Percentiles rank a stretch among this genome's conserved stretches.
Evolutionary conservation across 2,888 invertebrate species (phyloP).

Genomic region (Cyaniris semiargus): DNA sequence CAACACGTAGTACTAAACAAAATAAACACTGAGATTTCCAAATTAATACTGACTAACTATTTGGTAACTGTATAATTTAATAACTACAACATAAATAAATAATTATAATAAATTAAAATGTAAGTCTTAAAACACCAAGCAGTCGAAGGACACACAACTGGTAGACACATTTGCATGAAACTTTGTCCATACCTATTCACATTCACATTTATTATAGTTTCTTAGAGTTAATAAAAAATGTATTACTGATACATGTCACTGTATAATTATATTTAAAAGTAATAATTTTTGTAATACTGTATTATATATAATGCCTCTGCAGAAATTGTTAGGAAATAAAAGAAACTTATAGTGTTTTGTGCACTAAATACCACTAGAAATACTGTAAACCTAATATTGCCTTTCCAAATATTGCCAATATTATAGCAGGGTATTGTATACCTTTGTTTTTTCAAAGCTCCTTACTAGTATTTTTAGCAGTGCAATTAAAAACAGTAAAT

Average conservation of each 20-base stretch:
- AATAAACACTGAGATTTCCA: slow-evolving; percentile 1
- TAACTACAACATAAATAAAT: background rate
- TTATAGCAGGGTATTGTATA: background rate
- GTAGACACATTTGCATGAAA: background rate
- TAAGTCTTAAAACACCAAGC: background rate
- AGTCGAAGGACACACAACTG: background rate
- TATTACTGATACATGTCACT: background rate
- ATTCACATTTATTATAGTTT: background rate
- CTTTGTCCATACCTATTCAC: no score
- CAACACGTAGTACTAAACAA: slow-evolving; percentile 4
- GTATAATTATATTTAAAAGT: background rate
- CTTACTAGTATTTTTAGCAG: background rate
- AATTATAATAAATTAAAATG: background rate
- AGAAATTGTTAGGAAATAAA: background rate
- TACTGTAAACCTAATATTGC: background rate
- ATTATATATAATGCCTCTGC: background rate
- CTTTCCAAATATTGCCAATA: slow-evolving; percentile 1
- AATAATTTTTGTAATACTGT: background rate
- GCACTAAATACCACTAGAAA: background rate
- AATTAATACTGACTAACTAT: background rate
- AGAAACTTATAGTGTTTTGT: background rate
- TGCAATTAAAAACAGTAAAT: background rate
- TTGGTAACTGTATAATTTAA: slow-evolving; percentile 1
- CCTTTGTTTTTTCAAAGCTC: background rate
- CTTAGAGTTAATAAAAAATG: background rate